Percentiles rank a stretch among this genome's conserved stretches.
Conservation (phyloP, 2,888 invertebrate genomes). For the Calameuta filiformis region DNA sequence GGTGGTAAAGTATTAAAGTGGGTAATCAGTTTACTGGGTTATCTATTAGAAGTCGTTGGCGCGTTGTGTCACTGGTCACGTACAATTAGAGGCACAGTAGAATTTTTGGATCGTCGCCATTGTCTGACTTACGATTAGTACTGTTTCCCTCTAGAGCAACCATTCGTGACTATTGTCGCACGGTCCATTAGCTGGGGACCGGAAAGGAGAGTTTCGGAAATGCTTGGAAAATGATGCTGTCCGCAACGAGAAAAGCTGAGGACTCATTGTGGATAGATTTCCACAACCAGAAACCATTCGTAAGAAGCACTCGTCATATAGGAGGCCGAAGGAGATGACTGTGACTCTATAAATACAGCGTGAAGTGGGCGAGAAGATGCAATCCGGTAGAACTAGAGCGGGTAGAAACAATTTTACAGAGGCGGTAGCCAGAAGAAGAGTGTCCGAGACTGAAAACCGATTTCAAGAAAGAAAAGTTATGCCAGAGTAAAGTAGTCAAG, state of each 20-base stretch:
- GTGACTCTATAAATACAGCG: slow-evolving; percentile 57
- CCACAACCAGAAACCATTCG: background rate
- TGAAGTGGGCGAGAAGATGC: slow-evolving; percentile 55
- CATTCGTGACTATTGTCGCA: background rate
- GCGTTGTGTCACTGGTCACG: slow-evolving; percentile 24
- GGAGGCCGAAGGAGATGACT: slow-evolving; percentile 41
- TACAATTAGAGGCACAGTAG: slow-evolving; percentile 18
- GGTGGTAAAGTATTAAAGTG: background rate
- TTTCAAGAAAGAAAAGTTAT: slow-evolving; percentile 5
- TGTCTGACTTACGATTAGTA: background rate
- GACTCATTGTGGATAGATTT: background rate
- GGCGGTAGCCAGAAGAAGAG: slow-evolving; percentile 26
- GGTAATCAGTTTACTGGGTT: slow-evolving; percentile 46
- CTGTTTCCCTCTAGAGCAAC: slow-evolving; percentile 7
- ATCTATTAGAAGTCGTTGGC: slow-evolving; percentile 41
- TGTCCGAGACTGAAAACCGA: background rate
- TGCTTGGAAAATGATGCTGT: background rate
- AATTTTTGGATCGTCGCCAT: slow-evolving; percentile 29
- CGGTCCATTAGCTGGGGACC: background rate
- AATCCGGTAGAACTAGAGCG: slow-evolving; percentile 49
- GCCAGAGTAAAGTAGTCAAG: background rate
- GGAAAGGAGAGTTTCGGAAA: background rate
- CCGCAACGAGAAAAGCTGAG: background rate
- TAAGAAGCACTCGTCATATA: background rate
- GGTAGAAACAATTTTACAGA: slow-evolving; percentile 33